Conservation (phyloP, 1,140 invertebrate species). For the Drosophila pallidifrons region DNA sequence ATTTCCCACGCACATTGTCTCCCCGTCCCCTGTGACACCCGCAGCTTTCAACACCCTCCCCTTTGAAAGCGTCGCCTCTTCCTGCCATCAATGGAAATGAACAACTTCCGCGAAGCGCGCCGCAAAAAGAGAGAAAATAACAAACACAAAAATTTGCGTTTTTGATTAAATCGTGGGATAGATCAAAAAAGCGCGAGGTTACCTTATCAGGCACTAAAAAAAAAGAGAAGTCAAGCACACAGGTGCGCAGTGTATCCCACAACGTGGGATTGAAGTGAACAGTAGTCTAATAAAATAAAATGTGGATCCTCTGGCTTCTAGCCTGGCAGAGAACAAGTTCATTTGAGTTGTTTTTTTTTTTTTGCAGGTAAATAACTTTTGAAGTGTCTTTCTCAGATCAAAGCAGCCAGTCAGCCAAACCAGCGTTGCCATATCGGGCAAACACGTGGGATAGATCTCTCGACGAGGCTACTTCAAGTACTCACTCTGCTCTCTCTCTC, state of each 20-base stretch:
- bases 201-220: conserved; percentile 49
- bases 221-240: background rate
- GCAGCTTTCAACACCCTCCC: background rate
- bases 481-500: background rate
- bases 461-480: conserved; percentile 12
- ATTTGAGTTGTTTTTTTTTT: background rate
- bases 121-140: background rate
- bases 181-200: conserved; percentile 46
- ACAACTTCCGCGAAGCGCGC: conserved; percentile 64
- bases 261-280: conserved; percentile 54
- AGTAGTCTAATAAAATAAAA: conserved; percentile 19
- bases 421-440: conserved; percentile 27
- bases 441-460: conserved; percentile 31
- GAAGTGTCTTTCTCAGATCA: conserved; percentile 12
- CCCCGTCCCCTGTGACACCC: conserved; percentile 30
- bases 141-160: conserved; percentile 68
- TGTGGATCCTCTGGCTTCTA: conserved; percentile 10
- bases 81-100: conserved; percentile 57
- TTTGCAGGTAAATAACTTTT: conserved; percentile 19
- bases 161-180: conserved; percentile 84
- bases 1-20: conserved; percentile 73
- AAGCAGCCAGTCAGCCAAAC: background rate
- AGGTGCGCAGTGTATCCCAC: conserved; percentile 39
- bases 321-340: conserved; percentile 4
- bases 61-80: background rate